A percentile compares a stretch with the other conserved stretches of the same genome.
Conservation (phyloP, 2,888 invertebrate genomes). For the Amphipyra tragopoginis region DNA sequence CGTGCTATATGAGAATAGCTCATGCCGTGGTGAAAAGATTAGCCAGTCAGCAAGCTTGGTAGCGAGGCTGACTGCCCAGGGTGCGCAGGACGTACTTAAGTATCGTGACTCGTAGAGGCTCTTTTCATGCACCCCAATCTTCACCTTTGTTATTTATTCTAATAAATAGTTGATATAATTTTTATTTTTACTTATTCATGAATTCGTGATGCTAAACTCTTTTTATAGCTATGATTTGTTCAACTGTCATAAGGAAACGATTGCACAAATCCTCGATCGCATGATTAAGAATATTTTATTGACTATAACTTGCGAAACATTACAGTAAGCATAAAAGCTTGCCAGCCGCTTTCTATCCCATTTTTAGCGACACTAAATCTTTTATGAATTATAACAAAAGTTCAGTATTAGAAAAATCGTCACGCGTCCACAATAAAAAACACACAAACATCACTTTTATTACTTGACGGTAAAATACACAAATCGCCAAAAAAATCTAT, state of each 20-base stretch:
- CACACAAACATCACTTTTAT: slow-evolving; percentile 83
- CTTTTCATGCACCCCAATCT: no score
- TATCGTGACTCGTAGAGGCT: no score
- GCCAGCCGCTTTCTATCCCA: slow-evolving; percentile 49
- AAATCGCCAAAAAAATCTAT: slow-evolving; percentile 85
- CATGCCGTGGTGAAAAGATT: no score
- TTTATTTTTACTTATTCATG: no score
- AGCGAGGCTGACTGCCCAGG: no score
- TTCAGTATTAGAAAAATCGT: slow-evolving; percentile 80
- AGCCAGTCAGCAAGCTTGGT: no score
- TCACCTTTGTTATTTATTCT: no score
- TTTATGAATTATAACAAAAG: slow-evolving; percentile 84
- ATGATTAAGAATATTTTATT: slow-evolving; percentile 53
- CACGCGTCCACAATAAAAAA: slow-evolving; percentile 81
- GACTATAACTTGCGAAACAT: slow-evolving; percentile 51
- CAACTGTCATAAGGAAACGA: slow-evolving; percentile 36
- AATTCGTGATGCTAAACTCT: background rate
- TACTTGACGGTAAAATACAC: slow-evolving; percentile 79
- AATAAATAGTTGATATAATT: no score
- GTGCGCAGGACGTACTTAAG: no score
- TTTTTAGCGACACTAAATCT: slow-evolving; percentile 62
- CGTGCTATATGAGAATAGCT: no score
- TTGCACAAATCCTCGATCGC: slow-evolving; percentile 42
- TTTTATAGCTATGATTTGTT: slow-evolving; percentile 7
- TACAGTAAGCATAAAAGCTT: slow-evolving; percentile 55